phyloP scores from a whole-genome alignment of 2,888 invertebrate genomes.

The Plagiodera versicolora region DNA sequence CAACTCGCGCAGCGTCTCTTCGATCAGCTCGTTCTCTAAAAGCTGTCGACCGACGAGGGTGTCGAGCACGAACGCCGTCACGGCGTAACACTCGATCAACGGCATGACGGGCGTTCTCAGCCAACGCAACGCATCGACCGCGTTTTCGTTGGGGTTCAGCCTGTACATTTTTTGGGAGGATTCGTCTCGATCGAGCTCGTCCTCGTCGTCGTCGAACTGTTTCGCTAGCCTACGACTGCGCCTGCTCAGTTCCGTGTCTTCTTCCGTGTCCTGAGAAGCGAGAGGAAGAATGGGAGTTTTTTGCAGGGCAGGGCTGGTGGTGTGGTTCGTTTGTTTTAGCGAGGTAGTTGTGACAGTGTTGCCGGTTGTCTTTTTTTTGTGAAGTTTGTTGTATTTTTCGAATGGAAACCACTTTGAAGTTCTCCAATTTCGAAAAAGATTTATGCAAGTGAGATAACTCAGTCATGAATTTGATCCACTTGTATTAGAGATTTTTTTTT shows the following conservation, averaged over 20 bases:
- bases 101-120: constrained; percentile 67
- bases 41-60: constrained; percentile 60
- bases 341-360: too few species aligned
- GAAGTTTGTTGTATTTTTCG: too few species aligned
- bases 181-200: constrained; percentile 45
- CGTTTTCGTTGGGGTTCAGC: constrained; percentile 39
- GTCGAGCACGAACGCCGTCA: constrained; percentile 64
- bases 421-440: too few species aligned
- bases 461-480: too few species aligned
- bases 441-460: too few species aligned
- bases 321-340: too few species aligned
- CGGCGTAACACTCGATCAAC: constrained; percentile 73
- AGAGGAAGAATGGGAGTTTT: not conserved
- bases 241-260: constrained; percentile 56
- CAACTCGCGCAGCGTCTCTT: constrained; percentile 66
- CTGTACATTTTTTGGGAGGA: constrained; percentile 42
- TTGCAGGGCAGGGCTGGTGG: too few species aligned
- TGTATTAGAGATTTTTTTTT: too few species aligned
- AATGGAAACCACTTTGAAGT: too few species aligned
- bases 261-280: constrained; percentile 34
- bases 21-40: constrained; percentile 69
- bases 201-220: constrained; percentile 51
- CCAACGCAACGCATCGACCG: constrained; percentile 43
- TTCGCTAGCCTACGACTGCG: constrained; percentile 61
- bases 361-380: too few species aligned